phyloP scores from a whole-genome alignment of 1,140 invertebrate species.

The Hylyphantes graminicola region DNA sequence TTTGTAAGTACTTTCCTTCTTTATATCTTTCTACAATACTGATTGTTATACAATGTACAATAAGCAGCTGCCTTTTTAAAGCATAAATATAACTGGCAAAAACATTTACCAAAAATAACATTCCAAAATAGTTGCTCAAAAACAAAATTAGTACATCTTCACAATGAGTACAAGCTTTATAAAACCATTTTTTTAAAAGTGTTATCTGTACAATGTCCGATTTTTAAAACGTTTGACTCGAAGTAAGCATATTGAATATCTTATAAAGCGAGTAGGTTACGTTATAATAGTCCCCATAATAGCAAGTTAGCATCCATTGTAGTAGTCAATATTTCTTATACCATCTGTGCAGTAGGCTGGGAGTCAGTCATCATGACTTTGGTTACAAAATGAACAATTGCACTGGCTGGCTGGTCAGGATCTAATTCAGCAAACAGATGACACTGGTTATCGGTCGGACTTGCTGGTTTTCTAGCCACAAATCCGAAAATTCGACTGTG shows the following conservation, averaged over 20 bases:
- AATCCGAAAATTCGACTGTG: conserved; percentile 70
- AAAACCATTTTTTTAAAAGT: conserved; percentile 31
- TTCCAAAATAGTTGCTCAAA: conserved; percentile 42
- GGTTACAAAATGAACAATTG: conserved; percentile 72
- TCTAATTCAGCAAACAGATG: conserved; percentile 74
- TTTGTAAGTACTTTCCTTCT: background rate
- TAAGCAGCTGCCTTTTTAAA: conserved; percentile 43
- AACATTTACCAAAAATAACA: conserved; percentile 25
- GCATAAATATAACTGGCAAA: conserved; percentile 3
- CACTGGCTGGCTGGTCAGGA: conserved; percentile 72
- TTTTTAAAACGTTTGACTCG: conserved; percentile 33
- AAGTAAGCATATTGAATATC: conserved; percentile 20
- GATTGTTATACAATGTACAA: conserved; percentile 28
- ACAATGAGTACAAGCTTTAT: conserved; percentile 34
- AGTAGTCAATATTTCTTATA: conserved; percentile 17
- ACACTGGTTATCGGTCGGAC: conserved; percentile 71
- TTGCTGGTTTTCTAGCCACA: conserved; percentile 71
- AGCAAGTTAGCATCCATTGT: conserved; percentile 18
- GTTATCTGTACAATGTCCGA: conserved; percentile 30
- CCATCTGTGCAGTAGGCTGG: conserved; percentile 41
- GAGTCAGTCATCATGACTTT: conserved; percentile 61
- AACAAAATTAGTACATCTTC: conserved; percentile 51
- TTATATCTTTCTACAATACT: background rate
- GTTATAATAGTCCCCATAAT: conserved; percentile 27
- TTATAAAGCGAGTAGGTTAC: conserved; percentile 26